These are phyloP conservation scores for Andrena praecox DNA, from an alignment of 2,888 invertebrate genomes.

Conservation along the genomic window DNA sequence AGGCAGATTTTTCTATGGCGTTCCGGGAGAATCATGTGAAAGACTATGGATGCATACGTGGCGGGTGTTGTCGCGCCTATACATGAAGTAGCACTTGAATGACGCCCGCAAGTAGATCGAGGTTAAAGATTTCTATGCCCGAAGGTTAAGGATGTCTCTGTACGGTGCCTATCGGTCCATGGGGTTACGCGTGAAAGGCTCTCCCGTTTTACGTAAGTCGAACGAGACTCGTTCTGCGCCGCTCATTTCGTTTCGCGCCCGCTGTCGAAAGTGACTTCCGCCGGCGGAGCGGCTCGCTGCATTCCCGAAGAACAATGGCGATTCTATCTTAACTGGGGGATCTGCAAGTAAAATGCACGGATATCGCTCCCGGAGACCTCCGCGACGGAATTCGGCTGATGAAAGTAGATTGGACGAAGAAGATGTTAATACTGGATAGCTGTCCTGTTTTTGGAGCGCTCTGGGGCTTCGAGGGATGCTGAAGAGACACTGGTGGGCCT, in stretches of 20 bases:
- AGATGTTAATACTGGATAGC: not conserved
- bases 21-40: not conserved
- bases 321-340: not conserved
- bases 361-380: not conserved
- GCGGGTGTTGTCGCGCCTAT: conserved; percentile 35
- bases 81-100: conserved; percentile 64
- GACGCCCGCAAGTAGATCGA: conserved; percentile 80
- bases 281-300: not conserved
- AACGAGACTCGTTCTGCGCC: conserved; percentile 42
- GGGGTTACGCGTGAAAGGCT: conserved; percentile 49
- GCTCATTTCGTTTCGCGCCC: conserved; percentile 1
- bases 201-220: conserved; percentile 53
- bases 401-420: not conserved
- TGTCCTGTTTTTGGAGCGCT: not conserved
- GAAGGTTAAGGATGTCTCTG: conserved; percentile 80
- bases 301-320: conserved; percentile 5
- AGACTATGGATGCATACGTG: not conserved
- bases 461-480: not conserved
- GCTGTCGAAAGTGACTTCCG: conserved; percentile 49
- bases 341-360: not conserved
- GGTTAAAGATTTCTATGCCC: conserved; percentile 83
- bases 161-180: conserved; percentile 30
- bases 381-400: not conserved
- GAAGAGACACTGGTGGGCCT: not conserved
- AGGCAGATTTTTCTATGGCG: no score